Conservation (phyloP, 2,888 invertebrate genomes). For the Hypena proboscidalis region DNA sequence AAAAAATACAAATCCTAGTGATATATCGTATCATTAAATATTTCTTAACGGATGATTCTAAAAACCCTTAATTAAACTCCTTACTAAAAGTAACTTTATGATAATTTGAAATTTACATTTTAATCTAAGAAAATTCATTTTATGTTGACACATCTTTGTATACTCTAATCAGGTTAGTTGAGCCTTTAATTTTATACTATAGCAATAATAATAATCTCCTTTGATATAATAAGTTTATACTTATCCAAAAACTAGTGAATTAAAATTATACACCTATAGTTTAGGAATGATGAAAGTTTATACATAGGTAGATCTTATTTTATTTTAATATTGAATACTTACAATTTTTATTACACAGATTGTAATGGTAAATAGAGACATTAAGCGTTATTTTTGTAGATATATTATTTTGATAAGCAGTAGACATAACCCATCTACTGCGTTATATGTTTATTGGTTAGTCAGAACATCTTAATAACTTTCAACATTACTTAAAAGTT, state of each 20-base stretch:
- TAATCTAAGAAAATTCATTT: slow-evolving; percentile 40
- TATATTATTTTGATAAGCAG: no score
- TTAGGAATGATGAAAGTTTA: no score
- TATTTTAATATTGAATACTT: no score
- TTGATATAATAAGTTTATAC: slow-evolving; percentile 14
- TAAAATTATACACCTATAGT: no score
- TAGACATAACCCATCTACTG: no score
- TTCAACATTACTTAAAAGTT: no score
- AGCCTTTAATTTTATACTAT: slow-evolving; percentile 32
- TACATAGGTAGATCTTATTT: no score
- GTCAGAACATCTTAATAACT: neutral
- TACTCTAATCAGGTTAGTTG: slow-evolving; percentile 45
- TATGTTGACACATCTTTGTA: slow-evolving; percentile 48
- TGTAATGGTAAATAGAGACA: no score
- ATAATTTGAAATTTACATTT: slow-evolving; percentile 41
- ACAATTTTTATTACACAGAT: no score
- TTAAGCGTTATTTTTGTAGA: no score
- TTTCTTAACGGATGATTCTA: slow-evolving; percentile 27
- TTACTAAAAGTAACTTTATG: slow-evolving; percentile 30
- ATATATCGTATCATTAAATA: slow-evolving; percentile 30
- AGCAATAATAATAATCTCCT: slow-evolving; percentile 29
- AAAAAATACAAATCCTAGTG: slow-evolving; percentile 47
- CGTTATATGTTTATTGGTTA: no score
- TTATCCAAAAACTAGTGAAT: no score
- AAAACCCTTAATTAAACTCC: slow-evolving; percentile 29